These are phyloP conservation scores for Cheilosia vulpina DNA, from an alignment of 2,888 invertebrate species.

Conservation along the genomic window DNA sequence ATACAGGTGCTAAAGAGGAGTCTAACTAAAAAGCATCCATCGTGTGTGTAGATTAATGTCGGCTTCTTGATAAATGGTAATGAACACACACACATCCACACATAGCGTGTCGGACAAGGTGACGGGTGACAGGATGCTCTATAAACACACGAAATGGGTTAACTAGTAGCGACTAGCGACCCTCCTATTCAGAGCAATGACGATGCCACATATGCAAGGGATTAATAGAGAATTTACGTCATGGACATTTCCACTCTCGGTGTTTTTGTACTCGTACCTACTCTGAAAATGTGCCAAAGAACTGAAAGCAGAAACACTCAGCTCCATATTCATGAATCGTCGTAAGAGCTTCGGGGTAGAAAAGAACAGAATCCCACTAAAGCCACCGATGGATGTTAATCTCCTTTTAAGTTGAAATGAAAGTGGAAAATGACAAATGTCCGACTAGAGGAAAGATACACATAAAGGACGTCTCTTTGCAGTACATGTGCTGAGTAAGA, in stretches of 20 bases:
- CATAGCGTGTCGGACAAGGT: conserved; percentile 15
- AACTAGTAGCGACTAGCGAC: background rate
- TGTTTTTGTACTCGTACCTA: background rate
- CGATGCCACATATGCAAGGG: conserved; percentile 27
- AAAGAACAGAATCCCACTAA: background rate
- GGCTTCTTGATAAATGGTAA: conserved; percentile 47
- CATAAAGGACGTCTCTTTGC: background rate
- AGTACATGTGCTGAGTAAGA: background rate
- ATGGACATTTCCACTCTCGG: conserved; percentile 7
- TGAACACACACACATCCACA: conserved; percentile 38
- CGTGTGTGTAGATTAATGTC: conserved; percentile 39
- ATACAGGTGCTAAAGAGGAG: conserved; percentile 32
- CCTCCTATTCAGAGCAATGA: conserved; percentile 1
- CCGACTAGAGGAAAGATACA: conserved; percentile 10
- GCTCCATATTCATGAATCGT: background rate
- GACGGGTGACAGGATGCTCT: background rate
- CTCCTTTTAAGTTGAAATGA: conserved; percentile 24
- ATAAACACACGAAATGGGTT: conserved; percentile 24
- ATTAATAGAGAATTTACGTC: conserved; percentile 55
- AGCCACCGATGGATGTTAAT: conserved; percentile 25
- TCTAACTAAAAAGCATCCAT: conserved; percentile 48
- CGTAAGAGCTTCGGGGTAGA: background rate
- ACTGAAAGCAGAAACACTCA: conserved; percentile 5
- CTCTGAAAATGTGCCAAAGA: background rate
- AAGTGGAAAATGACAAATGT: conserved; percentile 32